These are phyloP conservation scores for Eidolon helvum DNA, from an alignment of 2,113 vertebrate species.

Conservation along the genomic window DNA sequence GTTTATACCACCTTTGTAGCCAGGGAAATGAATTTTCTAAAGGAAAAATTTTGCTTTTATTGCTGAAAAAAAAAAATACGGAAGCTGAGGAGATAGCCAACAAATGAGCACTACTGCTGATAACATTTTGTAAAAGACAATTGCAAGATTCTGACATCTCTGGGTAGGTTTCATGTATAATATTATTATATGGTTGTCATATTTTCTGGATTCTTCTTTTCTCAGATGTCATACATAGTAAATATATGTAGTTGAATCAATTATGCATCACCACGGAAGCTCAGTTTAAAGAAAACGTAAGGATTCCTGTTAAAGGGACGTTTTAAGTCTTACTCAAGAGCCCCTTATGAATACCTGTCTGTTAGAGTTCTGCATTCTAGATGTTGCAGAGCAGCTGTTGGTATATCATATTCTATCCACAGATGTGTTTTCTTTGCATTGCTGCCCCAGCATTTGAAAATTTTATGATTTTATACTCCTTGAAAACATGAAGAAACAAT, in stretches of 20 bases:
- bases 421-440: neutral
- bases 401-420: neutral
- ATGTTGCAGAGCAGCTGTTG: neutral
- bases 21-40: neutral
- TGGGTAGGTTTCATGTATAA: neutral
- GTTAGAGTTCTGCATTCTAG: neutral
- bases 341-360: neutral
- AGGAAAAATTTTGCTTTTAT: neutral
- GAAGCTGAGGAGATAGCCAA: neutral
- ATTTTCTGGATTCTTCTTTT: neutral
- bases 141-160: neutral
- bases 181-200: neutral
- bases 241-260: neutral
- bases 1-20: neutral
- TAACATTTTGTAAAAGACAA: neutral
- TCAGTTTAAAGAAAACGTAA: neutral
- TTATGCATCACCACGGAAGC: neutral
- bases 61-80: neutral
- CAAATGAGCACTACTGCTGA: rapidly evolving
- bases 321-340: neutral
- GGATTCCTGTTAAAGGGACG: neutral
- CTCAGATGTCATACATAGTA: neutral
- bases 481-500: neutral
- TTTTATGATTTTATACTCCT: neutral
- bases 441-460: neutral